Evolutionary conservation across 2,888 invertebrate species (phyloP).

Genomic region (Orthosia gothica): DNA sequence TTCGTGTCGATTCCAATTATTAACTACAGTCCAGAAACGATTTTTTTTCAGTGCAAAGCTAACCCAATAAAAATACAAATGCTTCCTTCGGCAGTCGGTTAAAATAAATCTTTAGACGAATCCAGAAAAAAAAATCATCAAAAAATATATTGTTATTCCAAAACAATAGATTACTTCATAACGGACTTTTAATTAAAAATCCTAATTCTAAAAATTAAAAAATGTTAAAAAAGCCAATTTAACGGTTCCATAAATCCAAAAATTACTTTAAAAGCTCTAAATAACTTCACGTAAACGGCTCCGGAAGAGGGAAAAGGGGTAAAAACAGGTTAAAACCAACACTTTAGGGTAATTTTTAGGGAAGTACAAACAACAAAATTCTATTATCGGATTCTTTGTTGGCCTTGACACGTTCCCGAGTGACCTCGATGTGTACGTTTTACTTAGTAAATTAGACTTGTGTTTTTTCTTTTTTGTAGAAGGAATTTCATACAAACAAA

Average conservation of each 20-base stretch:
- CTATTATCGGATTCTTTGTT: too few species aligned
- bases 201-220: background rate
- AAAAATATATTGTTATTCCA: too few species aligned
- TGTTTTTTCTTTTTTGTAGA: background rate
- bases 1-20: background rate
- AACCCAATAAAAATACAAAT: background rate
- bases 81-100: too few species aligned
- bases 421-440: conserved; percentile 34
- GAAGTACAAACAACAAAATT: conserved; percentile 17
- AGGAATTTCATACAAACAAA: background rate
- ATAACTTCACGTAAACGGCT: conserved; percentile 13
- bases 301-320: conserved; percentile 9
- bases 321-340: conserved; percentile 34
- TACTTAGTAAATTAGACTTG: conserved; percentile 25
- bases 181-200: background rate
- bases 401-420: conserved; percentile 43
- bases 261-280: conserved; percentile 38
- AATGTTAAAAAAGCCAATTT: conserved; percentile 18
- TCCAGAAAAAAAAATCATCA: too few species aligned
- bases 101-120: too few species aligned
- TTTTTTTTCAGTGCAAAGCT: background rate
- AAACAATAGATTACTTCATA: background rate
- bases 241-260: conserved; percentile 27
- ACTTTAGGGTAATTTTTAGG: conserved; percentile 38
- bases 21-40: background rate